These are phyloP conservation scores for Nothoprocta pentlandii DNA, from an alignment of 2,113 vertebrate genomes.

Conservation along the genomic window DNA sequence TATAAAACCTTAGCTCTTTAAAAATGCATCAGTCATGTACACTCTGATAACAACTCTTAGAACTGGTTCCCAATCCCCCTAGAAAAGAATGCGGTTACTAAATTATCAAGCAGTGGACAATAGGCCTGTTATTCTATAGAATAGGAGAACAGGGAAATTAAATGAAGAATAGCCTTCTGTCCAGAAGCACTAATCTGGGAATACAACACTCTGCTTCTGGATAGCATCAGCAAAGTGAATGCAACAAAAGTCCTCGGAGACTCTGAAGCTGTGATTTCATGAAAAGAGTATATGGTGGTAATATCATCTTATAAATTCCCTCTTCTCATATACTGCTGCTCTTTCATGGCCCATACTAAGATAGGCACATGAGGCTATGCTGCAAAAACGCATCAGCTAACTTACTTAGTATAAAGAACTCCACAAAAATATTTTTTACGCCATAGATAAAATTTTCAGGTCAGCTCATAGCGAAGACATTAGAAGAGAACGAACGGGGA, in stretches of 20 bases:
- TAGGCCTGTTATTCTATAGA: background rate
- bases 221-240: background rate
- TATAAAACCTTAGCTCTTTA: background rate
- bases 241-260: background rate
- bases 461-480: background rate
- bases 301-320: background rate
- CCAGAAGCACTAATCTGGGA: background rate
- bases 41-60: background rate
- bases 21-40: background rate
- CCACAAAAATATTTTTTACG: background rate
- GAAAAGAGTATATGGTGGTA: background rate
- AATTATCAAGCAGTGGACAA: background rate
- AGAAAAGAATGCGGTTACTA: background rate
- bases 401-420: background rate
- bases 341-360: background rate
- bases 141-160: background rate
- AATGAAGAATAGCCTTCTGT: background rate
- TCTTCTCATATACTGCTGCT: background rate
- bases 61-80: background rate
- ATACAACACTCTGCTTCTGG: background rate
- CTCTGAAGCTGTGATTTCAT: background rate
- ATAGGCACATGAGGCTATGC: background rate
- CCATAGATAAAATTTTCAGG: background rate
- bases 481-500: background rate
- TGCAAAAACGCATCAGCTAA: background rate